These are phyloP conservation scores for Garrulus glandarius DNA, from an alignment of 2,797 vertebrate genomes.

Conservation along the genomic window DNA sequence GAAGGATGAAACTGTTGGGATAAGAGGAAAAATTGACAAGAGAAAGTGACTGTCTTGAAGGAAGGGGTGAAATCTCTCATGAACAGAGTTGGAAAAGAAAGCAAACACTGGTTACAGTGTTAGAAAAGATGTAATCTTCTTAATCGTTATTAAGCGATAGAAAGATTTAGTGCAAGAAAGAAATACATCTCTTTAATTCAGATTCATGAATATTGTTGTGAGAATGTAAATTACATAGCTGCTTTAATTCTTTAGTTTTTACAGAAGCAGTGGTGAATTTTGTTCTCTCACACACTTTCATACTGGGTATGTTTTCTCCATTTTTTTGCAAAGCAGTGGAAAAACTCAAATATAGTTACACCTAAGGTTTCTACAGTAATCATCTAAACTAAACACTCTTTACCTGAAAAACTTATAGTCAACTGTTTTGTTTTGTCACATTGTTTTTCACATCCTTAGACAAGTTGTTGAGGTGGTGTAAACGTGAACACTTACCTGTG, in stretches of 20 bases:
- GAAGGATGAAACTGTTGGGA: background rate
- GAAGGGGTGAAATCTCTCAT: background rate
- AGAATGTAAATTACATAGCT: background rate
- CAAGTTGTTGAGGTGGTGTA: background rate
- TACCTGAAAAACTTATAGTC: background rate
- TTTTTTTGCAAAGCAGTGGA: background rate
- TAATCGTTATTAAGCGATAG: background rate
- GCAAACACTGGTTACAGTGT: background rate
- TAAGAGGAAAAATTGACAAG: background rate
- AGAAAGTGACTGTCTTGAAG: background rate
- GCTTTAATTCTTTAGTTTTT: background rate
- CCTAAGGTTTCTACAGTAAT: background rate
- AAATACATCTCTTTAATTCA: background rate
- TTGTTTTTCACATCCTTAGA: background rate
- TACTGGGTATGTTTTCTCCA: background rate
- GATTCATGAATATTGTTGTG: background rate
- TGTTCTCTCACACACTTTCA: background rate
- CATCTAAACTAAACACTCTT: background rate
- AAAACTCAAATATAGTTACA: background rate
- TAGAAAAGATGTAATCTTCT: background rate
- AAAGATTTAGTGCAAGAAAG: background rate
- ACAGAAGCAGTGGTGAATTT: background rate
- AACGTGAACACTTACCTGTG: background rate
- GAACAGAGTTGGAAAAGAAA: background rate
- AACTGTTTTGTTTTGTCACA: background rate